A percentile compares a stretch with the other conserved stretches of the same genome.
phyloP scores from a whole-genome alignment of 2,888 invertebrate genomes.

The Apamea epomidion region DNA sequence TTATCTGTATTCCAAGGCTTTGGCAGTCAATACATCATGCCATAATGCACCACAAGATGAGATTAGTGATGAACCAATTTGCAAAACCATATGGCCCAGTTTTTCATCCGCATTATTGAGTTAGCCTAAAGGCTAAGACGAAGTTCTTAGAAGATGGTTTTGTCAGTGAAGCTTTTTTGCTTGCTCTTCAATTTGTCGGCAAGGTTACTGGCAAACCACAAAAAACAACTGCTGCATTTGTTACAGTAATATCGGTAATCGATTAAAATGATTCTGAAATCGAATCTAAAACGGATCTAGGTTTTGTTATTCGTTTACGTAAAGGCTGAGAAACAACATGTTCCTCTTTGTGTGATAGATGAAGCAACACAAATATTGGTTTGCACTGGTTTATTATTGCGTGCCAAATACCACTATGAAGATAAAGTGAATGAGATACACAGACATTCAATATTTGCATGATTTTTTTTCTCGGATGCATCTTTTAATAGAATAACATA shows the following conservation, averaged over 20 bases:
- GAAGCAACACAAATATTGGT: conserved; percentile 50
- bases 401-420: conserved; percentile 61
- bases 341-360: conserved; percentile 34
- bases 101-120: conserved; percentile 3
- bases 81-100: conserved; percentile 1
- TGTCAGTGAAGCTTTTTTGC: conserved; percentile 10
- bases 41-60: neutral
- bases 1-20: conserved; percentile 21
- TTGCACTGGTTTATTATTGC: conserved; percentile 58
- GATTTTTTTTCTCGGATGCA: conserved; percentile 27
- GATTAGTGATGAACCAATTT: neutral
- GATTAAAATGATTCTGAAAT: conserved; percentile 18
- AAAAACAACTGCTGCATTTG: conserved; percentile 7
- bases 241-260: neutral
- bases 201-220: conserved; percentile 24
- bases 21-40: neutral
- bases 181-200: neutral
- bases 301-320: conserved; percentile 12
- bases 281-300: conserved; percentile 17
- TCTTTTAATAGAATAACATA: conserved; percentile 17
- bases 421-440: conserved; percentile 36
- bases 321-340: conserved; percentile 21
- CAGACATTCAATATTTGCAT: conserved; percentile 47
- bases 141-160: conserved; percentile 19
- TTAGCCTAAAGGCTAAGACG: neutral